Conservation (phyloP, 2,888 invertebrate genomes). For the Cordilura impudica region DNA sequence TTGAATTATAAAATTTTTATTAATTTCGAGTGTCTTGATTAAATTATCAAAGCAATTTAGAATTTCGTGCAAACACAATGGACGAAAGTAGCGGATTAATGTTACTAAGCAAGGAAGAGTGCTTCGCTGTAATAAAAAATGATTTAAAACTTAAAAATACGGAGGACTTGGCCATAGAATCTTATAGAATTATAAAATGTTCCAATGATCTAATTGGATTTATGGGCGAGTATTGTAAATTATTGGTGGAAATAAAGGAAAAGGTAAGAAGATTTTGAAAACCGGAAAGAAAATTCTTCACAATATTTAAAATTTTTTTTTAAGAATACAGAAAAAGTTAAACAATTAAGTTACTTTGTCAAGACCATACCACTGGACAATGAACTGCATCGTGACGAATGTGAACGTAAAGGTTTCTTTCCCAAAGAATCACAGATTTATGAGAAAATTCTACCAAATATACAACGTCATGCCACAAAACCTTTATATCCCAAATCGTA, state of each 20-base stretch:
- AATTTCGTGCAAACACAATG: too few relatives aligned
- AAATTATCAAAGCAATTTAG: too few relatives aligned
- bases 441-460: slow-evolving; percentile 67
- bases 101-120: slow-evolving; percentile 65
- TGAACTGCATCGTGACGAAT: slow-evolving; percentile 67
- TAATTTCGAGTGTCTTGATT: too few relatives aligned
- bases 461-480: slow-evolving; percentile 69
- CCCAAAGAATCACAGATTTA: slow-evolving; percentile 70
- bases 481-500: slow-evolving; percentile 69
- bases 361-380: slow-evolving; percentile 72
- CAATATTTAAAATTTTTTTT: background rate
- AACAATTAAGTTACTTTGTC: slow-evolving; percentile 68
- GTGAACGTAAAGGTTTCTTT: slow-evolving; percentile 71
- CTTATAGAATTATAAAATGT: slow-evolving; percentile 63
- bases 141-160: slow-evolving; percentile 62
- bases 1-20: too few relatives aligned
- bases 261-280: slow-evolving; percentile 44
- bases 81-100: background rate
- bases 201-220: slow-evolving; percentile 71
- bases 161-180: slow-evolving; percentile 57
- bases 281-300: background rate
- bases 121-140: slow-evolving; percentile 66
- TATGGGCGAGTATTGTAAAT: slow-evolving; percentile 74
- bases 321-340: background rate
- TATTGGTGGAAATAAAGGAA: slow-evolving; percentile 60